Evolutionary conservation across 2,888 invertebrate species (phyloP).

Genomic region (Pyrrhopygopsis socrates): DNA sequence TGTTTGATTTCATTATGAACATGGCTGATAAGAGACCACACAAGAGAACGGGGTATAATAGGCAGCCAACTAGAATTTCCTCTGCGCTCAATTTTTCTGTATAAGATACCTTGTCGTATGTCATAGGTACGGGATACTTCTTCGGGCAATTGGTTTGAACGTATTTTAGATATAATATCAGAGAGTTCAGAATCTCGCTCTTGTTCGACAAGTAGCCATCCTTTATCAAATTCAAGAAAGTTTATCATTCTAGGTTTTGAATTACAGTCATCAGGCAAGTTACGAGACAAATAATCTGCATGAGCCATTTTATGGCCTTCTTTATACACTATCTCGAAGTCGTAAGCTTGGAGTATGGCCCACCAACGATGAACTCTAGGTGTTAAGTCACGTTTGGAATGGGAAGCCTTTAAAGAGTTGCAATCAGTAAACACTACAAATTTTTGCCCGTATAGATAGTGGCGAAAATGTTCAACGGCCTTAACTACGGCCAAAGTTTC

Average conservation of each 20-base stretch:
- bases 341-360: neutral
- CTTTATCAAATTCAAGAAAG: neutral
- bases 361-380: slow-evolving; percentile 4
- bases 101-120: neutral
- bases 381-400: slow-evolving; percentile 58
- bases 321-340: neutral
- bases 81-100: neutral
- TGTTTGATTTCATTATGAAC: neutral
- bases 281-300: slow-evolving; percentile 22
- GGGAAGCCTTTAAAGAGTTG: slow-evolving; percentile 78
- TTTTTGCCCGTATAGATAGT: slow-evolving; percentile 43
- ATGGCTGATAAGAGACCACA: slow-evolving; percentile 7
- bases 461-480: slow-evolving; percentile 75
- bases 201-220: slow-evolving; percentile 4
- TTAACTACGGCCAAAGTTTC: slow-evolving; percentile 28
- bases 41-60: slow-evolving; percentile 38
- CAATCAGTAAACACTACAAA: slow-evolving; percentile 76
- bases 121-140: neutral
- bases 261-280: neutral
- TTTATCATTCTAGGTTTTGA: neutral
- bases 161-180: neutral
- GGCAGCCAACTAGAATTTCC: slow-evolving; percentile 27
- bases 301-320: neutral
- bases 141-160: neutral
- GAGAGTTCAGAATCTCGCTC: neutral